Evolutionary conservation across 30 jellyfish, hydroid and myxozoan species (phyloP).

Genomic region (Aurelia aurita complex sp. Pacific): DNA sequence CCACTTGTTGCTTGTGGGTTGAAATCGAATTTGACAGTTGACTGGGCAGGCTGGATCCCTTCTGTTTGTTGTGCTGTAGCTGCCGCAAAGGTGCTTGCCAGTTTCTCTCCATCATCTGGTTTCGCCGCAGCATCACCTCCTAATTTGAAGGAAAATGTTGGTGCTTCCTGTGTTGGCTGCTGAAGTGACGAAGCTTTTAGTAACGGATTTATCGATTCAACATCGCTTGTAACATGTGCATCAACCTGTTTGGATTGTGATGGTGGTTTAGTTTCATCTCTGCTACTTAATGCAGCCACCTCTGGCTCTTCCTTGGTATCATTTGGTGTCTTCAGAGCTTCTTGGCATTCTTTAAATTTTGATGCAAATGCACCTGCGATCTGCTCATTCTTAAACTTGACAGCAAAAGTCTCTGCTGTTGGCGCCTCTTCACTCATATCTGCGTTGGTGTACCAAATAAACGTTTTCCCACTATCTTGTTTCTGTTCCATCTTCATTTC

Average conservation of each 20-base stretch:
- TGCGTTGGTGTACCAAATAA: slow-evolving; percentile 89
- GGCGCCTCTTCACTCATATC: slow-evolving; percentile 78
- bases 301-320: no score
- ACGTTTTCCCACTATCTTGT: slow-evolving; percentile 66
- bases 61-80: background rate
- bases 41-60: background rate
- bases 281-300: no score
- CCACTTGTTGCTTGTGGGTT: background rate
- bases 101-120: background rate
- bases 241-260: no score
- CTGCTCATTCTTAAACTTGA: slow-evolving; percentile 72
- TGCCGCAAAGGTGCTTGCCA: background rate
- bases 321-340: no score
- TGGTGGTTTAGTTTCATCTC: no score
- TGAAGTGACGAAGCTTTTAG: background rate
- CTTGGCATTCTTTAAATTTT: slow-evolving; percentile 35
- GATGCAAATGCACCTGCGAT: slow-evolving; percentile 61
- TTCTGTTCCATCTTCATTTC: slow-evolving; percentile 75
- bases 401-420: slow-evolving; percentile 72
- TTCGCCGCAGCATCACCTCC: background rate
- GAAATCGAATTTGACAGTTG: slow-evolving; percentile 3
- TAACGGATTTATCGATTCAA: no score
- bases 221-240: no score
- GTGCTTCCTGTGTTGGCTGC: background rate
- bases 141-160: background rate